Evolutionary conservation across 2,888 invertebrate species (phyloP), one percentile per base, ranked within the genome.

Genomic region (Trichacis sp.): DNA sequence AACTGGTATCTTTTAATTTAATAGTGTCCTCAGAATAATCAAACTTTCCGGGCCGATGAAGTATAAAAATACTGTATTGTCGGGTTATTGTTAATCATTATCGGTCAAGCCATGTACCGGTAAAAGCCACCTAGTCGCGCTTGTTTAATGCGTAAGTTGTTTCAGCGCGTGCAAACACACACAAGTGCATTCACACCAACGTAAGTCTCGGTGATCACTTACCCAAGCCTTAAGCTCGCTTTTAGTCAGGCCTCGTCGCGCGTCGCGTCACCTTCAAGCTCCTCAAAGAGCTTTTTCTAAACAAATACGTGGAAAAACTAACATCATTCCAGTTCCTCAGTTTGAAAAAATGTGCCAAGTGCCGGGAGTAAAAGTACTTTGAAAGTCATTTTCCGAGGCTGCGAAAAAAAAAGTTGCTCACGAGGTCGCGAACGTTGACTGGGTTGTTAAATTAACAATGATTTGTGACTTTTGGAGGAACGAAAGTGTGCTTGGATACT

Each of bases 401-500:
- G n/a, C 33, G 24, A 5, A 24, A 8, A 24, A 24, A 24, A 24
- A 24, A 24, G 24, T 24, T 8, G 24, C 8, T 24, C 3, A 24
- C n/a, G n/a, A n/a, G n/a, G n/a, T n/a, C n/a, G n/a, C n/a, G n/a
- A n/a, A n/a, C n/a, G n/a, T n/a, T n/a, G n/a, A n/a, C n/a, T n/a
- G 8, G n/a, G n/a, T 33, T 33, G 33, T 57, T 47, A 33, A 48
- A 46, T 38, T 69, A 66, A 79, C 76, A 69, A 82, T 80, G 78
- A 72, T 80, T 19, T 76, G 76, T 36, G 71, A 77, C 57, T 79
- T 80, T 50, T 78, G 79, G 56, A 80, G 77, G 66, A 81, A 79
- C 74, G 79, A 81, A 68, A 82, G 81, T 63, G 80, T 82, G 68
- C 75, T 82, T 45, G 78, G 79, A 48, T 82, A 79, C 50, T 75